Evolutionary conservation across 1,140 invertebrate genomes (phyloP), one percentile per base, ranked within the genome.

Genomic region (Lycorma delicatula): DNA sequence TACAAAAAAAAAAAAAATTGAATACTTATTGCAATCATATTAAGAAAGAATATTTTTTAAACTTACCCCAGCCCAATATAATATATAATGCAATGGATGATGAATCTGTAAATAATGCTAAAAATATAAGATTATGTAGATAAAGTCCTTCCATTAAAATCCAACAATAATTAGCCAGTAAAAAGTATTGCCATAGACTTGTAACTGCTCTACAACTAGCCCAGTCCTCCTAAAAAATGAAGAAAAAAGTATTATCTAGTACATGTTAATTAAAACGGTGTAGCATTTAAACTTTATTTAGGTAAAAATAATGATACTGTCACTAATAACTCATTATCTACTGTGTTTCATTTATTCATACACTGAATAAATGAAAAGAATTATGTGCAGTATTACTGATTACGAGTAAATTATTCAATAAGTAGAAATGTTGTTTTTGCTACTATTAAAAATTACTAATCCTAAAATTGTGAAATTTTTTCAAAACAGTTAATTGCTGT

Each of bases 141-240:
- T 88, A 91, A 2, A 89, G 74, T 0, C 86, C 87, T 71, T 91
- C 88, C 80, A 91, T 88, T 18, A 91, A 72, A 63, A 89, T 84
- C 83, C 88, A 89, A 13, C 79, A 82, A 64, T 89, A 88, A 70
- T 89, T 91, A 1, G 86, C 83, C 50, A 88, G 71, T 29, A 85
- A 78, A 63, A 82, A 82, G 68, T 89, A 91, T 60, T 86, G 79
- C 74, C 81, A 81, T 11, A 86, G 60, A 29, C 79, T 79, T 23
- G 79, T 82, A 48, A 89, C 74, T 2, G 80, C 63, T 67, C 87
- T 87, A 70, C 87, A 89, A 26, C 79, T 44, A 6, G 41, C 72
- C 84, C 83, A 87, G 55, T 77, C 79, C 73, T 77, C 74, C 61
- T 77, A 67, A 27, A 63, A 57, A 26, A 26, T 26, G 55, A 51